Evolutionary conservation across 64 coral and sea anemone genomes (phyloP).

Genomic region (Montipora foliosa): DNA sequence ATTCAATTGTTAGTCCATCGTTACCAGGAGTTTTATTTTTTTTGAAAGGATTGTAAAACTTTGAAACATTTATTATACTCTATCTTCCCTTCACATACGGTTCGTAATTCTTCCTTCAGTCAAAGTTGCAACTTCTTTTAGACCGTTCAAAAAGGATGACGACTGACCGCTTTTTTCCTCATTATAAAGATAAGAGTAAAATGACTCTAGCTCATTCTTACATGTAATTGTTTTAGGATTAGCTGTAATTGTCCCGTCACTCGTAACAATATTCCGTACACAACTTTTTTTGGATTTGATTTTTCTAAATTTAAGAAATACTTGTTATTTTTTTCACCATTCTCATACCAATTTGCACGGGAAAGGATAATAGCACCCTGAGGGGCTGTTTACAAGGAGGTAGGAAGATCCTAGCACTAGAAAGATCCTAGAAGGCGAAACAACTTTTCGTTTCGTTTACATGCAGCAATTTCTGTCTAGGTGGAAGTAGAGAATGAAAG

Average conservation of each 20-base stretch:
- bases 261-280: slow-evolving; percentile 6
- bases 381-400: too few relatives aligned
- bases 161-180: neutral
- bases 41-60: slow-evolving; percentile 15
- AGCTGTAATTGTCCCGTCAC: neutral
- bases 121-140: neutral
- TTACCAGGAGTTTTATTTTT: neutral
- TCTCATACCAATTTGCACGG: slow-evolving; percentile 42
- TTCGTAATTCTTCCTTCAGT: neutral
- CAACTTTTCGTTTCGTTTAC: too few relatives aligned
- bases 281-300: neutral
- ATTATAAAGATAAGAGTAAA: neutral
- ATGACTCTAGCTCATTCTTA: neutral
- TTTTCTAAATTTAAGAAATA: slow-evolving; percentile 53
- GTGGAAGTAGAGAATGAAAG: too few relatives aligned
- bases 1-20: slow-evolving; percentile 32
- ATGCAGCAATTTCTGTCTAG: too few relatives aligned
- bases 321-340: slow-evolving; percentile 69
- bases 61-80: neutral
- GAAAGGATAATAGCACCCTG: slow-evolving; percentile 40
- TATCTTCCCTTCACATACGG: neutral
- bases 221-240: too few relatives aligned
- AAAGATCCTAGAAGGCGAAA: too few relatives aligned
- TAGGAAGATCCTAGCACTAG: too few relatives aligned
- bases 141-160: neutral